Base-by-base conservation (phyloP, 2,797 vertebrate species). In the Melanotaenia pygmaea region DNA sequence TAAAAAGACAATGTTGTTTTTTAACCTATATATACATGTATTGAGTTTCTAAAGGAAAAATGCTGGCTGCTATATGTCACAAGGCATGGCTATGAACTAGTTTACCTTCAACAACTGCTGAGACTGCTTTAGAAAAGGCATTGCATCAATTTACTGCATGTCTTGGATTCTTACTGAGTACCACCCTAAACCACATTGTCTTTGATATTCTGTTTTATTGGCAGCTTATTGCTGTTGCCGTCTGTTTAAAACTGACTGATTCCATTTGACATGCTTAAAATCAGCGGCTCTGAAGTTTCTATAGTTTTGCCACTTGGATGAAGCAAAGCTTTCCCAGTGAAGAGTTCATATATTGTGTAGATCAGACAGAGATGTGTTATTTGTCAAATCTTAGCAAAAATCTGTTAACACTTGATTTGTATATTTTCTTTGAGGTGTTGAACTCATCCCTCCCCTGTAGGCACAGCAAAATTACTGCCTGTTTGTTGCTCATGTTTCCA, bases 181-280 rank as follows among this genome's bases (percentile, higher is more conserved):
- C 72, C 84, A 75, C 82, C 69, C 76, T 32, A 75, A 77, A 82
- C 80, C 84, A 59, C 78, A 80, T 37, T 35, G 53, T 64, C 83
- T 87, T 84, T 88, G 61, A 88, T 83, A 79, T 80, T 72, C 20
- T 69, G 56, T 73, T 88, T 85, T 80, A 85, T 83, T 84, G 73
- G 70, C 60, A 43, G 65, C 54, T 59, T 67, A 53, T 67, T 85
- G 59, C 74, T 65, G 69, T 71, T 83, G 68, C 68, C 67, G 34
- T 76, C 26, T 16, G 11, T 70, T 87, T 78, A 13, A 24, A 63
- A 72, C 13, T 64, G 60, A 24, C 53, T 4, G 61, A 54, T 69
- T 78, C 26, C 45, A 35, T 70, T 45, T 67, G 43, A 72, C 64
- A 79, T 62, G 76, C 75, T 82, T 70, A 28, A 71, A 83, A 80